Conservation (phyloP, 2,888 invertebrate genomes). For the Phortica okadai region DNA sequence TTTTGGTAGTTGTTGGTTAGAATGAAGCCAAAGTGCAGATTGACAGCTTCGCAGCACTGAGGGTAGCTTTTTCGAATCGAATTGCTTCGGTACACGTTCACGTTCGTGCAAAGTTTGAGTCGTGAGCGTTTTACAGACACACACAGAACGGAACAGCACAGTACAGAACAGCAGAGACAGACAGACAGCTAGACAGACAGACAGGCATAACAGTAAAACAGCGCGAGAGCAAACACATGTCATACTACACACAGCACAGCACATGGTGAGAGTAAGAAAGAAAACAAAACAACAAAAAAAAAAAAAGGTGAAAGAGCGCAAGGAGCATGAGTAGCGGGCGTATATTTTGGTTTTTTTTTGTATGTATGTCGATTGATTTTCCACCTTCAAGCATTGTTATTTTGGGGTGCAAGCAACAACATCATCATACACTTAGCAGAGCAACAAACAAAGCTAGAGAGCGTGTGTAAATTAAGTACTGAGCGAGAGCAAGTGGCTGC, state of each 20-base stretch:
- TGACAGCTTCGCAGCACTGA: slow-evolving; percentile 71
- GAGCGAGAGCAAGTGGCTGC: background rate
- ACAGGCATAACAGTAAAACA: background rate
- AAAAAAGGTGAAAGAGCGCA: slow-evolving; percentile 3
- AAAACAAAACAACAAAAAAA: background rate
- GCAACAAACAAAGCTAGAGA: no score
- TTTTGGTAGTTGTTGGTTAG: slow-evolving; percentile 71
- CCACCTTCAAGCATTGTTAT: slow-evolving; percentile 1
- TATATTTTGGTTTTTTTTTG: slow-evolving; percentile 23
- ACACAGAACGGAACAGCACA: background rate
- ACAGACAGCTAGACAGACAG: slow-evolving; percentile 1
- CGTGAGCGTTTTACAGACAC: slow-evolving; percentile 9
- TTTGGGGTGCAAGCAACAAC: background rate
- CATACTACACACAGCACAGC: slow-evolving; percentile 1
- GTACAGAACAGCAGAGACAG: slow-evolving; percentile 2
- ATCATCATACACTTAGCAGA: no score
- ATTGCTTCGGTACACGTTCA: slow-evolving; percentile 50
- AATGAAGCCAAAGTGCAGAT: slow-evolving; percentile 77
- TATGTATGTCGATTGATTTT: background rate
- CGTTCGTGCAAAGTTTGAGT: slow-evolving; percentile 55
- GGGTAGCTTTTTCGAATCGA: slow-evolving; percentile 69
- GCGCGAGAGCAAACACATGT: slow-evolving; percentile 5
- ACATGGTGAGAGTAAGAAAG: slow-evolving; percentile 18
- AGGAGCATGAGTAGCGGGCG: slow-evolving; percentile 33
- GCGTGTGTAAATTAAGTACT: no score